Percentiles rank a stretch among this genome's conserved stretches.
Evolutionary conservation across 2,888 invertebrate species (phyloP).

Genomic region (Aradus depressus): DNA sequence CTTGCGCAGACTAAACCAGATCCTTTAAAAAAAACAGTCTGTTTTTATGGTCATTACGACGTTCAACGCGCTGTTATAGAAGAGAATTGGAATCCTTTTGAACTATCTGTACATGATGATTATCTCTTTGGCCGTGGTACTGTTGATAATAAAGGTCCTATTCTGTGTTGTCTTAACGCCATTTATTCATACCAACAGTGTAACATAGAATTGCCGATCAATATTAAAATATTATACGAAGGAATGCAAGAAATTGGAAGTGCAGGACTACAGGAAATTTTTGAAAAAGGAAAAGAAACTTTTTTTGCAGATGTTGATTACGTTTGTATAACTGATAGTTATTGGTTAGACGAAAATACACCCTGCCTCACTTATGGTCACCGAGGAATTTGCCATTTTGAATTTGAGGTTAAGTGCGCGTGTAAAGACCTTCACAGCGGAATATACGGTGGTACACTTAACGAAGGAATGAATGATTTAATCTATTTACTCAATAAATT

Average conservation of each 20-base stretch:
- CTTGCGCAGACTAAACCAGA: slow-evolving; percentile 5
- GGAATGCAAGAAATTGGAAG: slow-evolving; percentile 80
- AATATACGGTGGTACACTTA: slow-evolving; percentile 5
- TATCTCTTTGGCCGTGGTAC: background rate
- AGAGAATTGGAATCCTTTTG: slow-evolving; percentile 9
- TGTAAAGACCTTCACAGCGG: slow-evolving; percentile 13
- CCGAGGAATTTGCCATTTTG: slow-evolving; percentile 11
- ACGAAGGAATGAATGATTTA: slow-evolving; percentile 11
- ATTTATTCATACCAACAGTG: slow-evolving; percentile 7
- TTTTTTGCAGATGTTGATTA: slow-evolving; percentile 9
- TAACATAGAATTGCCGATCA: slow-evolving; percentile 7
- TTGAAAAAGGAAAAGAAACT: slow-evolving; percentile 56
- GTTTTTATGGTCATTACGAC: slow-evolving; percentile 14
- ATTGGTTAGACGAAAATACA: background rate
- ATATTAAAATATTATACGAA: slow-evolving; percentile 11
- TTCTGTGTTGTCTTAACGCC: slow-evolving; percentile 12
- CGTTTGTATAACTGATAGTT: slow-evolving; percentile 5
- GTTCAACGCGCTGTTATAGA: background rate
- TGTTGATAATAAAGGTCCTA: slow-evolving; percentile 1
- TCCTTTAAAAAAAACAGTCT: slow-evolving; percentile 8
- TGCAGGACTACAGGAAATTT: slow-evolving; percentile 81
- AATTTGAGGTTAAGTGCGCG: slow-evolving; percentile 5
- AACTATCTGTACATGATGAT: background rate
- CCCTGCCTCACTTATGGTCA: slow-evolving; percentile 10
- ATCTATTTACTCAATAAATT: slow-evolving; percentile 7